phyloP scores from a whole-genome alignment of 2,797 vertebrate species.

The Cryptoblepharus egeriae region DNA sequence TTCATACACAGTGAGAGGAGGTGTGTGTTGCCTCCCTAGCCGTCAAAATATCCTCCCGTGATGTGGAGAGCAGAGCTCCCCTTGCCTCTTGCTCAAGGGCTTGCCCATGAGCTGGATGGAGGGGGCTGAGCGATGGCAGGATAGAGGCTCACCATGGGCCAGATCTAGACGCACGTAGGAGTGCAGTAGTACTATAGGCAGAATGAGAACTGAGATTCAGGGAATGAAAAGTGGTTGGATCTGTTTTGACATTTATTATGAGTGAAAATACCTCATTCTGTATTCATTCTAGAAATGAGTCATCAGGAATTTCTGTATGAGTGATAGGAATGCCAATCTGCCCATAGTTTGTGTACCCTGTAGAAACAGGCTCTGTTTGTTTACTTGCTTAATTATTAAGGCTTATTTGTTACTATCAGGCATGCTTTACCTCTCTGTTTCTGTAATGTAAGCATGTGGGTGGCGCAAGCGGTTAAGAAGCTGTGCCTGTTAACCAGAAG shows the following conservation, averaged over 20 bases:
- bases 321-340: conserved; percentile 46
- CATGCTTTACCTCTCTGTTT: neutral
- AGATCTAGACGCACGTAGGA: too few relatives aligned
- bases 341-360: conserved; percentile 1
- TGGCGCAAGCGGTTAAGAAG: too few relatives aligned
- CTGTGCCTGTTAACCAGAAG: too few relatives aligned
- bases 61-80: too few relatives aligned
- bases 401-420: conserved; percentile 4
- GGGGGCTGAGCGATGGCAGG: too few relatives aligned
- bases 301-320: conserved; percentile 17
- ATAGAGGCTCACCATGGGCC: too few relatives aligned
- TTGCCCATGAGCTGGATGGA: too few relatives aligned
- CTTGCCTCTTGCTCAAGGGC: too few relatives aligned
- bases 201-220: neutral
- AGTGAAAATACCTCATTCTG: conserved; percentile 26
- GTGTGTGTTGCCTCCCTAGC: too few relatives aligned
- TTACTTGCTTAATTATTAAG: neutral
- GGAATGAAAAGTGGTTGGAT: conserved; percentile 28
- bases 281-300: conserved; percentile 31
- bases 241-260: conserved; percentile 15
- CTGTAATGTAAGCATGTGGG: too few relatives aligned
- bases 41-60: too few relatives aligned
- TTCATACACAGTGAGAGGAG: too few relatives aligned
- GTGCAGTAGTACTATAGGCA: neutral
- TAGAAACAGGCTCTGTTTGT: conserved; percentile 27